Evolutionary conservation across 2,113 vertebrate species (phyloP).

Genomic region (Gobiocypris rarus): DNA sequence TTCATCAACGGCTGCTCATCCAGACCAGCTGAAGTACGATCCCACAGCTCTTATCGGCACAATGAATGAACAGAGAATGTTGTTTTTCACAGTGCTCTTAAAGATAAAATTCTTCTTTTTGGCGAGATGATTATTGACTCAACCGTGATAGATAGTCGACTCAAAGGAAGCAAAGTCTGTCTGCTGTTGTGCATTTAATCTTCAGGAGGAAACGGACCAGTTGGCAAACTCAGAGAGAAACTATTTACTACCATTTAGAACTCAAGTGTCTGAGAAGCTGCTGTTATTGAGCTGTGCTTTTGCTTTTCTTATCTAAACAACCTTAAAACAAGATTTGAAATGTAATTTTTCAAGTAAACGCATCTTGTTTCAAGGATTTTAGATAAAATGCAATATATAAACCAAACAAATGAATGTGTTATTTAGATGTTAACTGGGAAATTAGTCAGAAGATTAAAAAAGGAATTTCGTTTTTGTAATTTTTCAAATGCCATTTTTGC

Average conservation of each 20-base stretch:
- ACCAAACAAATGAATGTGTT: too few relatives aligned
- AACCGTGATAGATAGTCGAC: slow-evolving; percentile 3
- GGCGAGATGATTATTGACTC: not conserved
- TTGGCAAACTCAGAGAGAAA: not conserved
- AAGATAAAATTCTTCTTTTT: not conserved
- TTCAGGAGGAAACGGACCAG: not conserved
- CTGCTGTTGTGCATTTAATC: slow-evolving; percentile 2
- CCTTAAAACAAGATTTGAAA: too few relatives aligned
- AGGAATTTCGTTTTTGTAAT: too few relatives aligned
- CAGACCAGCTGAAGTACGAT: not conserved
- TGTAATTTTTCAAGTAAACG: too few relatives aligned
- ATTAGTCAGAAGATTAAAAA: too few relatives aligned
- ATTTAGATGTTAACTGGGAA: too few relatives aligned
- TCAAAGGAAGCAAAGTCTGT: not conserved
- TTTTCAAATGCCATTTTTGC: not conserved
- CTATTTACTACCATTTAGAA: not conserved
- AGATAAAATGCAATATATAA: too few relatives aligned
- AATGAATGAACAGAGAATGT: not conserved
- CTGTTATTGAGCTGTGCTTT: not conserved
- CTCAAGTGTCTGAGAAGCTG: not conserved
- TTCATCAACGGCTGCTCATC: slow-evolving; percentile 9
- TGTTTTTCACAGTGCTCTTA: not conserved
- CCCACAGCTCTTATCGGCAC: not conserved
- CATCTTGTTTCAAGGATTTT: too few relatives aligned
- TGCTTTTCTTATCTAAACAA: not conserved